Conservation (phyloP, 2,888 invertebrate species). For the Andrena minutula region DNA sequence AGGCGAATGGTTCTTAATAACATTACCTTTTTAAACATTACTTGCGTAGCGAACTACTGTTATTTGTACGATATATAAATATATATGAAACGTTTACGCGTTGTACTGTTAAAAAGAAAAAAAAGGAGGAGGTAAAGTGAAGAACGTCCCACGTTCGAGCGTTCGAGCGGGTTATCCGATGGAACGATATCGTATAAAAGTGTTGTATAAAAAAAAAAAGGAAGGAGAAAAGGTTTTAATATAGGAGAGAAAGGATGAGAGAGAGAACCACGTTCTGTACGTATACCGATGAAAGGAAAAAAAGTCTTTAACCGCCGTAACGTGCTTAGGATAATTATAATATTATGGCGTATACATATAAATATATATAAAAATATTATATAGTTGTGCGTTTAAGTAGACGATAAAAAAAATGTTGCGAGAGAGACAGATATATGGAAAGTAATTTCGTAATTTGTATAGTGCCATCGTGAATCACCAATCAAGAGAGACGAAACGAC, state of each 20-base stretch:
- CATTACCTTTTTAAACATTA: slow-evolving; percentile 68
- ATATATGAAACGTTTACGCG: slow-evolving; percentile 68
- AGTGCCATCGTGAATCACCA: slow-evolving; percentile 83
- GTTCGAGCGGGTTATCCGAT: slow-evolving; percentile 19
- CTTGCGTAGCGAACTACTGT: slow-evolving; percentile 72
- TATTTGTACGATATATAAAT: slow-evolving; percentile 77
- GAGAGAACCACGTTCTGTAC: slow-evolving; percentile 71
- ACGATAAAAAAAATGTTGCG: slow-evolving; percentile 59
- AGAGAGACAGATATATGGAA: slow-evolving; percentile 75
- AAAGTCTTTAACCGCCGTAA: slow-evolving; percentile 54
- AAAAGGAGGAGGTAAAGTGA: neutral
- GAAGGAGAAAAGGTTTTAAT: slow-evolving; percentile 25
- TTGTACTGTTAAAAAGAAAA: slow-evolving; percentile 60
- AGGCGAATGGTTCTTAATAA: slow-evolving; percentile 64
- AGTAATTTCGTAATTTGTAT: slow-evolving; percentile 70
- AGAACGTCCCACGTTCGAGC: slow-evolving; percentile 12
- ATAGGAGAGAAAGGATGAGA: slow-evolving; percentile 20
- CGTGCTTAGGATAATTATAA: slow-evolving; percentile 52
- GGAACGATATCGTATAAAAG: slow-evolving; percentile 59
- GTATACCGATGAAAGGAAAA: slow-evolving; percentile 63
- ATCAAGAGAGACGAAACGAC: slow-evolving; percentile 74
- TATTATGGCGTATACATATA: slow-evolving; percentile 57
- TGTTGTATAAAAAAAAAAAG: slow-evolving; percentile 66
- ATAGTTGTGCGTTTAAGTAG: slow-evolving; percentile 65
- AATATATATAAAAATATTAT: slow-evolving; percentile 11